phyloP scores from a whole-genome alignment of 2,888 invertebrate genomes.

The Tridacna gigas region DNA sequence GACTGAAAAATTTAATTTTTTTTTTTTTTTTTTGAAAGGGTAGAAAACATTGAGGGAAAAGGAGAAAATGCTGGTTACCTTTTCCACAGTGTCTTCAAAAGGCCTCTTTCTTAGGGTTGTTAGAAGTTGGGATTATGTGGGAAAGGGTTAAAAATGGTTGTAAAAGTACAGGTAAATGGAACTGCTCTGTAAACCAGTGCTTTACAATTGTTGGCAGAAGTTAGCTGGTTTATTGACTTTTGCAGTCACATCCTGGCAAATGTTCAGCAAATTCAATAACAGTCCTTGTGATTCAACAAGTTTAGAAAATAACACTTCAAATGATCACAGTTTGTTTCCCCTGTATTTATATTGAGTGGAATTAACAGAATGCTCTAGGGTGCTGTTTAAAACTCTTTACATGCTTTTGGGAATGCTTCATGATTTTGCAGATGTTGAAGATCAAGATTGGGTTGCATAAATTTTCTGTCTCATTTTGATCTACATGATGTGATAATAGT shows the following conservation, averaged over 20 bases:
- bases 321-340: neutral
- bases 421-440: too few species aligned
- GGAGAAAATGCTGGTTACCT: neutral
- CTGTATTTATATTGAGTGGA: neutral
- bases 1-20: too few species aligned
- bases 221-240: slow-evolving; percentile 4
- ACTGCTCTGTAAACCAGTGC: neutral
- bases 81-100: neutral
- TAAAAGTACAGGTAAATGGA: neutral
- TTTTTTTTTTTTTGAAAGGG: too few species aligned
- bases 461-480: too few species aligned
- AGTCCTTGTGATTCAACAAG: neutral
- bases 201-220: neutral
- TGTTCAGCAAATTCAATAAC: slow-evolving; percentile 11
- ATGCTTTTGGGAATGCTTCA: too few species aligned
- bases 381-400: neutral
- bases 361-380: slow-evolving; percentile 1
- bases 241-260: slow-evolving; percentile 2
- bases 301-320: neutral
- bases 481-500: too few species aligned
- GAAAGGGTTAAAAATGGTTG: neutral
- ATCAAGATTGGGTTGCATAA: too few species aligned
- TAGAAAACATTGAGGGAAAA: neutral
- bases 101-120: neutral
- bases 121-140: neutral